A percentile compares a stretch with the other conserved stretches of the same genome.
Conservation (phyloP, 35 echinoderm and acorn worm species). For the Acanthaster planci region DNA sequence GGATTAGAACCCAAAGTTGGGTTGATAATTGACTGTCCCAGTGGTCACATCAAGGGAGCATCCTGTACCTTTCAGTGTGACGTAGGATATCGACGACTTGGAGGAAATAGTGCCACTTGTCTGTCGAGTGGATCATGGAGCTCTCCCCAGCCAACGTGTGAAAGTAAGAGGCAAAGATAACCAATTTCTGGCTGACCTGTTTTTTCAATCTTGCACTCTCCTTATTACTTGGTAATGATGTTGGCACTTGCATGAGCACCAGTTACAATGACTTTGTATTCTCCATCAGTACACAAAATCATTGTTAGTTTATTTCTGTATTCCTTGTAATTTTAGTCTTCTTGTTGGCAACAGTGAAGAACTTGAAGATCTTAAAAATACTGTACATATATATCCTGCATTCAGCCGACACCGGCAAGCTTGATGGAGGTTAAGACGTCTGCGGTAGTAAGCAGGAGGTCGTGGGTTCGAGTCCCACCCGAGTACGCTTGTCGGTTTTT, state of each 20-base stretch:
- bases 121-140: conserved; percentile 36
- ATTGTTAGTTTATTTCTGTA: background rate
- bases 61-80: conserved; percentile 41
- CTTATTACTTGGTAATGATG: background rate
- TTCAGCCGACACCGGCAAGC: no score
- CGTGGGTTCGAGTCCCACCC: no score
- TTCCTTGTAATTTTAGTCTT: background rate
- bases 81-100: conserved; percentile 15
- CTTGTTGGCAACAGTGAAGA: no score
- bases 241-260: background rate
- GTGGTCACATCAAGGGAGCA: conserved; percentile 37
- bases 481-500: no score
- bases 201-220: background rate
- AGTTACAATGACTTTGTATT: background rate
- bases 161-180: conserved; percentile 36
- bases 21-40: conserved; percentile 12
- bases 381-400: no score
- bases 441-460: no score
- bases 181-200: background rate
- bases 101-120: background rate
- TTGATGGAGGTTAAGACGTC: no score
- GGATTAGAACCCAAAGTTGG: conserved; percentile 4
- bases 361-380: no score
- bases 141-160: background rate
- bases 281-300: background rate